Conservation (phyloP, 2,113 vertebrate genomes). For the Colinus virginianus region DNA sequence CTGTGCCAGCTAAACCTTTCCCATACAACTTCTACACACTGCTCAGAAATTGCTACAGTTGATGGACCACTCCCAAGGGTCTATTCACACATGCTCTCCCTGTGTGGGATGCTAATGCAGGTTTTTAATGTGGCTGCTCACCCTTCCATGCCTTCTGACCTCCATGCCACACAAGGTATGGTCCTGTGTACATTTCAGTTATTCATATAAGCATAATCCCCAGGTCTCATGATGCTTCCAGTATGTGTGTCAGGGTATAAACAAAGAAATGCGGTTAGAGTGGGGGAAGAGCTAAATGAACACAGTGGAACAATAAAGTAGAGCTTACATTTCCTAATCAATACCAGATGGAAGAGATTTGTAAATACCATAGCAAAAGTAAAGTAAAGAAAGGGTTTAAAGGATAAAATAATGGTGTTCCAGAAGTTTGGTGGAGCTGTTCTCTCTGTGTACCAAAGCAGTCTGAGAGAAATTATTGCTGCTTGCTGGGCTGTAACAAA, state of each 20-base stretch:
- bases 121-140: neutral
- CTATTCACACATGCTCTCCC: neutral
- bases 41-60: neutral
- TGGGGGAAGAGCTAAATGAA: neutral
- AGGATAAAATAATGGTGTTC: neutral
- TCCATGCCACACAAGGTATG: neutral
- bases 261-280: neutral
- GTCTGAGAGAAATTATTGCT: neutral
- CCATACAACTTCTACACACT: neutral
- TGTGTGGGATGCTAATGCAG: neutral
- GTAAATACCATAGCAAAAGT: slow-evolving; percentile 15
- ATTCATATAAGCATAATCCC: neutral
- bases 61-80: neutral
- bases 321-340: slow-evolving; percentile 18
- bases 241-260: neutral
- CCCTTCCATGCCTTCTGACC: neutral
- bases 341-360: slow-evolving; percentile 27
- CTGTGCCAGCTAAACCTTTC: neutral
- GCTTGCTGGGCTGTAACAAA: neutral
- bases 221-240: neutral
- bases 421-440: neutral
- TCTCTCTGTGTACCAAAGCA: neutral
- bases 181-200: neutral
- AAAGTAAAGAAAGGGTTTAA: slow-evolving; percentile 24
- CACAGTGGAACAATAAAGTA: neutral